Base-by-base conservation (phyloP, 2,113 vertebrate species). In the Leptocoma aspasia region DNA sequence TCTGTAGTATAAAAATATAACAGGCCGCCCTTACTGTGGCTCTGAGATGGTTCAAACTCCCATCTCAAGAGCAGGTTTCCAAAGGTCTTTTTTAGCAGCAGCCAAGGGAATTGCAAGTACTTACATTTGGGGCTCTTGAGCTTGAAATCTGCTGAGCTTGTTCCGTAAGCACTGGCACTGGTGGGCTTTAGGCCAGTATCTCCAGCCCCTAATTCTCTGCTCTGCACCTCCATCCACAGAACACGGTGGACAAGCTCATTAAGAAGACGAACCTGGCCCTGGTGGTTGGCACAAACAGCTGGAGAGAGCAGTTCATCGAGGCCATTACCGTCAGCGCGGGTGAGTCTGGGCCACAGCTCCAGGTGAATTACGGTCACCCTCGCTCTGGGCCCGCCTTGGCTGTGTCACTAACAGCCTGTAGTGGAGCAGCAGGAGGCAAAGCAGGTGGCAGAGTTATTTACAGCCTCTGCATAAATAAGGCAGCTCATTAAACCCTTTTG, bases 181-280 rank as follows among this genome's bases (percentile, higher is more conserved):
- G 68, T 70, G 49, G 54, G 60, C 61, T 92, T 95, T 89, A 85
- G 49, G 69, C 70, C 41, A 6, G 18, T 35, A 4, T 22, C 44
- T 76, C 8, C 65, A 68, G 50, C 53, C 56, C 30, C 77, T 93
- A 63, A 92, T 50, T 53, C 61, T 93, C 26, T 85, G 57, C 70
- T 90, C 72, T 86, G 57, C 70, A 9, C 92, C 84, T 91, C 35
- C 87, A 63, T 97, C 86, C 94, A 68, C 97, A 99, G 99, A 99
- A 97, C 91, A 99, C 99, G 0, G 99, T 99, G 95, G 99, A 99
- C 95, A 99, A 99, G 97, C 99, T 99, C 86, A 99, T 99, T 78
- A 99, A 99, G 98, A 99, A 99, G 98, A 99, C 99, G 5, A 99
- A 99, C 97, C 97, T 99, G 96, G 99, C 99, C 59, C 98, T 99